These are phyloP conservation scores for Podocnemis expansa DNA, from an alignment of 2,113 vertebrate species.

Conservation along the genomic window DNA sequence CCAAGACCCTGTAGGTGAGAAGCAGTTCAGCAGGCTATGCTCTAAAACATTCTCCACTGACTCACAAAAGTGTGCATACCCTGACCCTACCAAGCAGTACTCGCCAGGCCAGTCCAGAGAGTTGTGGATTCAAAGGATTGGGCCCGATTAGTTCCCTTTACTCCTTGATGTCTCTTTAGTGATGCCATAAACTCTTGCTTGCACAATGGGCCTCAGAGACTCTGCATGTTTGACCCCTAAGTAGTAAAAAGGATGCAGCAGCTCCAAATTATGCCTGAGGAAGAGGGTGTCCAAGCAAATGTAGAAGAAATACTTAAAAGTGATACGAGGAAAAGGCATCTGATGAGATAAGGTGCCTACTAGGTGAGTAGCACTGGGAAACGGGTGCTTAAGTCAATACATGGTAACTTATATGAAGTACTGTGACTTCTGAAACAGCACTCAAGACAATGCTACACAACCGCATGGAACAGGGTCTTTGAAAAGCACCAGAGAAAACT, in stretches of 20 bases:
- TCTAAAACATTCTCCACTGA: not conserved
- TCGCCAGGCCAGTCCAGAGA: not conserved
- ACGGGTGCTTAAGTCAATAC: not conserved
- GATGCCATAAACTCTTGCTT: not conserved
- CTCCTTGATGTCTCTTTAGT: not conserved
- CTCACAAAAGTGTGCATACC: not conserved
- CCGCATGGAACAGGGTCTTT: not conserved
- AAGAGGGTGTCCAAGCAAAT: not conserved
- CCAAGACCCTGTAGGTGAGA: too few species aligned
- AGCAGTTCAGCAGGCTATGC: not conserved
- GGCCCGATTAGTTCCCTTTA: not conserved
- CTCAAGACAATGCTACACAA: not conserved
- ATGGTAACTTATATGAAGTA: accelerated
- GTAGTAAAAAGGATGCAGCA: not conserved
- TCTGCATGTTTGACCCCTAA: not conserved
- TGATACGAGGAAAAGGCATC: not conserved
- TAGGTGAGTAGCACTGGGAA: accelerated
- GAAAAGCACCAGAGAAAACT: not conserved
- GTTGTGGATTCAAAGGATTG: not conserved
- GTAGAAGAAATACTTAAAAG: accelerated
- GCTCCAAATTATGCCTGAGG: not conserved
- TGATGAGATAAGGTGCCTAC: too few species aligned
- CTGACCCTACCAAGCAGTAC: not conserved
- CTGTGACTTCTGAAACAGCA: not conserved
- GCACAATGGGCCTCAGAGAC: not conserved